phyloP scores from a whole-genome alignment of 2,797 vertebrate species.

The Urocyon cinereoargenteus region DNA sequence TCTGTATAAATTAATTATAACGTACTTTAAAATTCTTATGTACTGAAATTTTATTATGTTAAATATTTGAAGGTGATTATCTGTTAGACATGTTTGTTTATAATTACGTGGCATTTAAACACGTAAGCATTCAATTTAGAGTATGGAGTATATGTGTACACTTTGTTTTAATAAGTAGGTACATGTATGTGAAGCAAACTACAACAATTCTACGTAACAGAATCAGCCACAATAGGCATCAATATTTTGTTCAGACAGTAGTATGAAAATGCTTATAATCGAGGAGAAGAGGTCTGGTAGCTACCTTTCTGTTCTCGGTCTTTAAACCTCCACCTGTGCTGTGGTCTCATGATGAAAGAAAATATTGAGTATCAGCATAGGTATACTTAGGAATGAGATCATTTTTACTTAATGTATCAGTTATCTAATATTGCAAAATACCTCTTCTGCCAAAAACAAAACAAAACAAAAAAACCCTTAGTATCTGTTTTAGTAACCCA shows the following conservation, averaged over 20 bases:
- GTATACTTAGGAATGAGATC: background rate
- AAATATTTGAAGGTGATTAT: constrained; percentile 3
- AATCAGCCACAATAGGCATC: background rate
- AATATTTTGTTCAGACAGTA: constrained; percentile 10
- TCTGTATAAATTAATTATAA: background rate
- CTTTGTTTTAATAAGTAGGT: background rate
- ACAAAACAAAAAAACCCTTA: background rate
- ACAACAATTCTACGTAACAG: background rate
- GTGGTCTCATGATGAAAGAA: background rate
- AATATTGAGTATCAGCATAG: background rate
- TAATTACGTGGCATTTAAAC: background rate
- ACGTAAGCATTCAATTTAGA: background rate
- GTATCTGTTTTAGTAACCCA: background rate
- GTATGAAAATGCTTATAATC: background rate
- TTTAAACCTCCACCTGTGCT: background rate
- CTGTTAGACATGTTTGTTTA: background rate
- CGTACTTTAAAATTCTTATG: background rate
- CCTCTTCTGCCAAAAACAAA: too few relatives aligned
- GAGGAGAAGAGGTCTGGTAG: background rate
- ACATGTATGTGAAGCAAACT: background rate
- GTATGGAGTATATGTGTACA: background rate
- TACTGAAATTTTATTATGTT: constrained; percentile 9
- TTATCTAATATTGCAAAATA: background rate
- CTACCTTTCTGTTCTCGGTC: background rate
- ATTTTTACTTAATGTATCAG: background rate